Percentiles rank a stretch among this genome's conserved stretches.
These are phyloP conservation scores for Papilio polytes DNA, from an alignment of 1,140 invertebrate genomes.

Conservation along the genomic window DNA sequence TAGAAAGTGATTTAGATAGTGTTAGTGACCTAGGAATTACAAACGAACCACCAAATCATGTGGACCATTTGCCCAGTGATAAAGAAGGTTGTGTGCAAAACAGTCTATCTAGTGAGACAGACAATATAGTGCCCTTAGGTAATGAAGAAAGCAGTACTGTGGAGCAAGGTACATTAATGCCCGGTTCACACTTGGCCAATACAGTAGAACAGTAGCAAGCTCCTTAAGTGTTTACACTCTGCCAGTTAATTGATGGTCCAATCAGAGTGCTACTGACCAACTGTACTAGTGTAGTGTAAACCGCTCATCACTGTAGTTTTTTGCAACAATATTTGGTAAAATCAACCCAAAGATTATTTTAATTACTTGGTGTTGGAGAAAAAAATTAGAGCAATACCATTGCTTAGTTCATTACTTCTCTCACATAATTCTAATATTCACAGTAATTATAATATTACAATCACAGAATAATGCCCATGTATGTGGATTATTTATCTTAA, in stretches of 20 bases:
- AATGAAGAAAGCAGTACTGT: constrained; percentile 10
- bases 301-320: neutral
- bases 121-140: constrained; percentile 41
- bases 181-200: too few relatives aligned
- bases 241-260: too few relatives aligned
- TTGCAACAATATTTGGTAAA: neutral
- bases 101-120: constrained; percentile 49
- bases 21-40: constrained; percentile 47
- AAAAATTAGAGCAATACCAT: neutral
- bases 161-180: constrained; percentile 9
- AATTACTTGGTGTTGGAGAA: neutral
- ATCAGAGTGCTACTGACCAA: too few relatives aligned
- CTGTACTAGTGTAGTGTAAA: too few relatives aligned
- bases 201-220: too few relatives aligned
- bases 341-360: neutral
- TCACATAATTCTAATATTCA: too few relatives aligned
- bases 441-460: too few relatives aligned
- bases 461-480: too few relatives aligned
- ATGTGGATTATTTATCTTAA: too few relatives aligned
- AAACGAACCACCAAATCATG: constrained; percentile 65
- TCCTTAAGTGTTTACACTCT: too few relatives aligned
- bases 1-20: constrained; percentile 39
- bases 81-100: constrained; percentile 55
- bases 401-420: neutral
- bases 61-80: constrained; percentile 58